Conservation (phyloP, 2,797 vertebrate genomes). For the Crocodylus rhombifer region DNA sequence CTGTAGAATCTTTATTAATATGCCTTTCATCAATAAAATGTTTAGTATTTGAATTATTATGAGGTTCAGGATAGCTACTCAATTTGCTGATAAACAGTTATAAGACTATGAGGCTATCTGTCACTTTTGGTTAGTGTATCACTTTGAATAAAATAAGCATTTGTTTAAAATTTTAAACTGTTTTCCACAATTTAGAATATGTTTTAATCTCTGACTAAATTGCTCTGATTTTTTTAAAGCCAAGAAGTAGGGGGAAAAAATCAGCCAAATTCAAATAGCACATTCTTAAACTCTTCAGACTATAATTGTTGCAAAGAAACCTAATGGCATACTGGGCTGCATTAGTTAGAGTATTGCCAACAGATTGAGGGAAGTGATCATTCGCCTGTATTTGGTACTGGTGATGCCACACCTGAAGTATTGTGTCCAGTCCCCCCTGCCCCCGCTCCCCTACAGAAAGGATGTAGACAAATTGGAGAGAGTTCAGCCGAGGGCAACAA, state of each 20-base stretch:
- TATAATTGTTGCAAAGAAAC: background rate
- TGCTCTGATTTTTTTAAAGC: background rate
- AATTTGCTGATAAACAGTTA: background rate
- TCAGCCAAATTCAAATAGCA: conserved; percentile 6
- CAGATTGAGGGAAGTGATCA: no score
- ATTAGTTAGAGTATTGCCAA: no score
- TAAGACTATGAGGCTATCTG: background rate
- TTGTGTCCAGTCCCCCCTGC: no score
- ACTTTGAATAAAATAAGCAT: background rate
- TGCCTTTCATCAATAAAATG: background rate
- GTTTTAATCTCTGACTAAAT: background rate
- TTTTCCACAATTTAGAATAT: background rate
- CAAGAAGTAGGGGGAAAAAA: background rate
- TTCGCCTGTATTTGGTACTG: no score
- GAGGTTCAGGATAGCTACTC: background rate
- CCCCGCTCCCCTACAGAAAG: no score
- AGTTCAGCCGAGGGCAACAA: no score
- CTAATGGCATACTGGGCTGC: no score
- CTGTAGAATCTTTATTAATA: background rate
- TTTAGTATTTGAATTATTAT: background rate
- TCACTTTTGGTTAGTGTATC: background rate
- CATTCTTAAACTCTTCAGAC: conserved; percentile 2
- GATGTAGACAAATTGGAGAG: no score
- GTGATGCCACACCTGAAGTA: no score
- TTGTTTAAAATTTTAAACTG: background rate